These are phyloP conservation scores for Galaxias olidus DNA, from an alignment of 2,797 vertebrate genomes.

Conservation along the genomic window DNA sequence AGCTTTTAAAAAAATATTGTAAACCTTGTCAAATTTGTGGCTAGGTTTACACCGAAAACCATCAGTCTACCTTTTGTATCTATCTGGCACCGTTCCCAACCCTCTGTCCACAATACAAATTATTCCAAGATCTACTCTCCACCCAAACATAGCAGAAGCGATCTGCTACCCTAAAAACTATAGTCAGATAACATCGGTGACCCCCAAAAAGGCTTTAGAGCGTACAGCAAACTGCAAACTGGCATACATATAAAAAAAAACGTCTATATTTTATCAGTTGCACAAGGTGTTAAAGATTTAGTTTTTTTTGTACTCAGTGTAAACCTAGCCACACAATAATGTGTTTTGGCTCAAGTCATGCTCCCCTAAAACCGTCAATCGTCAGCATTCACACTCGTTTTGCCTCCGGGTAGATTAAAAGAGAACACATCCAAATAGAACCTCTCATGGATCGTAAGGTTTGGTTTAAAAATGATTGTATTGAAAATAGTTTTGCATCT, in stretches of 20 bases:
- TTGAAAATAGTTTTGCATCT: slow-evolving; percentile 67
- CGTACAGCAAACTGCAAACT: too few relatives aligned
- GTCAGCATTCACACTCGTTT: slow-evolving; percentile 40
- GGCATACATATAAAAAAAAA: too few relatives aligned
- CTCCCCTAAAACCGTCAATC: slow-evolving; percentile 11
- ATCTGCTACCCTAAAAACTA: too few relatives aligned
- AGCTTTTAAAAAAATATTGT: slow-evolving; percentile 35
- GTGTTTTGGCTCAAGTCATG: too few relatives aligned
- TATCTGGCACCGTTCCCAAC: not conserved
- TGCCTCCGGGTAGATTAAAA: slow-evolving; percentile 29
- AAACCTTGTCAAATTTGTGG: slow-evolving; percentile 37
- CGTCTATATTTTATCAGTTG: too few relatives aligned
- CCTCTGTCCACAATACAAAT: not conserved
- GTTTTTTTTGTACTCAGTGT: slow-evolving; percentile 42
- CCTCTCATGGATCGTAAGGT: slow-evolving; percentile 52
- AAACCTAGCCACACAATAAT: slow-evolving; percentile 51
- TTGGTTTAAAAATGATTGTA: slow-evolving; percentile 62
- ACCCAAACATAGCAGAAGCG: too few relatives aligned
- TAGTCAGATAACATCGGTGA: too few relatives aligned
- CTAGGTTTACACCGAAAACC: slow-evolving; percentile 53
- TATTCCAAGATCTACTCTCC: not conserved
- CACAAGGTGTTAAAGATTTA: slow-evolving; percentile 5
- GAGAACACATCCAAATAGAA: slow-evolving; percentile 57
- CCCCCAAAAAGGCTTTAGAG: too few relatives aligned
- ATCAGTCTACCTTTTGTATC: not conserved